phyloP scores from a whole-genome alignment of 2,888 invertebrate genomes.

The Polyploca ridens region DNA sequence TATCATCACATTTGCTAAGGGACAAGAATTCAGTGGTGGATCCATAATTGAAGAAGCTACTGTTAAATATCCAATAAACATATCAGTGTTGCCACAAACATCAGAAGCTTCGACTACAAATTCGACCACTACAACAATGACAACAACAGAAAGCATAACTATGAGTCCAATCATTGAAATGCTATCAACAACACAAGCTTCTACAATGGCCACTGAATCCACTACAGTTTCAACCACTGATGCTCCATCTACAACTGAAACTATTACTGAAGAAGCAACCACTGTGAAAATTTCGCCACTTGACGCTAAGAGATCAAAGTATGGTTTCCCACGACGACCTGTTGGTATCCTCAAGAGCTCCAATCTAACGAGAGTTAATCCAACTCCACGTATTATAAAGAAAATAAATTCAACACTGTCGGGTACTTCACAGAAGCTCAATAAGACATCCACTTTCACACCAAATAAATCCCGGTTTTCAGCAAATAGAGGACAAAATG shows the following conservation, averaged over 20 bases:
- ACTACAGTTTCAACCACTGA: constrained; percentile 42
- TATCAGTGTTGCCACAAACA: constrained; percentile 51
- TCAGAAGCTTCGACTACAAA: constrained; percentile 26
- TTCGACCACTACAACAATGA: constrained; percentile 34
- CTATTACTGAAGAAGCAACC: constrained; percentile 59
- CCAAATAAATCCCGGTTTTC: constrained; percentile 68
- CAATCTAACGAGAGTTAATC: constrained; percentile 58
- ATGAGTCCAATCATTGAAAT: constrained; percentile 46
- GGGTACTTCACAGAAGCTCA: constrained; percentile 57
- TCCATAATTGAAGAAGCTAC: constrained; percentile 52
- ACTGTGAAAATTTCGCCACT: constrained; percentile 60
- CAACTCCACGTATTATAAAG: constrained; percentile 47
- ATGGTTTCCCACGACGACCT: constrained; percentile 71
- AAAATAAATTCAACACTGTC: constrained; percentile 59
- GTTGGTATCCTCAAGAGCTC: constrained; percentile 55
- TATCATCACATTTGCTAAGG: constrained; percentile 71
- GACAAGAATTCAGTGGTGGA: constrained; percentile 68
- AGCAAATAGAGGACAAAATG: constrained; percentile 68
- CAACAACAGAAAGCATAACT: constrained; percentile 29
- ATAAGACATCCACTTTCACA: constrained; percentile 66
- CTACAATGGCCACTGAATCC: constrained; percentile 44
- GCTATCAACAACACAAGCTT: constrained; percentile 35
- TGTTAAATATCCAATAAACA: constrained; percentile 56
- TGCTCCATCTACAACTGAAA: constrained; percentile 51
- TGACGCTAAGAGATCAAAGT: constrained; percentile 70